Evolutionary conservation across 2,797 vertebrate species (phyloP), one percentile per base, ranked within the genome.

Genomic region (Aulostomus chinensis): DNA sequence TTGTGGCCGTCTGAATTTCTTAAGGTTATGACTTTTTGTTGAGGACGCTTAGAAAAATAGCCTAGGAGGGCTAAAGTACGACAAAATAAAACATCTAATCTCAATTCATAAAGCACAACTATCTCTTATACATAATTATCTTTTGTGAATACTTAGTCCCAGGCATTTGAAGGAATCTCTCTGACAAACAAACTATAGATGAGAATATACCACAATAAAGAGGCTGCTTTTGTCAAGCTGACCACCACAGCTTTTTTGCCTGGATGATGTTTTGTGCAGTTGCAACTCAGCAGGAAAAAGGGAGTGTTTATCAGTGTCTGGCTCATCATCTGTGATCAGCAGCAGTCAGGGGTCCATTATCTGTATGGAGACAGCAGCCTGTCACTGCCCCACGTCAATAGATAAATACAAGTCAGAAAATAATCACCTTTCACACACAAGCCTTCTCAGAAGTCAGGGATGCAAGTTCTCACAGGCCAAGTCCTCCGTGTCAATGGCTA

Each of bases 381-480:
- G 60, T 21, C 59, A 68, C 57, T 58, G 45, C 57, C 66, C 13
- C 26, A 5, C 31, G 29, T 48, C 20, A 13, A 8, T 69, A 77
- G 90, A 91, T 91, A 91, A 88, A 84, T 59, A 70, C 76, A 38
- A 60, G 57, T 54, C 41, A 70, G 63, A 70, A 49, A 39, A 82
- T 88, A 89, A 90, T 91, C 89, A 86, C 70, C 74, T 78, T 60
- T 72, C 42, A 61, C 81, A 82, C 77, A 83, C 74, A 86, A 74
- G 58, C 69, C 80, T 89, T 88, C 88, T 85, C 47, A 87, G 84
- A 88, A 91, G 72, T 63, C 21, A 42, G 40, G 57, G 68, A 24
- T 0, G 2, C 56, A 9, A 4, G 32, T 57, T 39, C 30, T 54
- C 66, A 28, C 48, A 36, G n/a, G 21, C 10, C 2, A 4, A 58